Base-by-base conservation (phyloP, 2,797 vertebrate species). In the Halcyon chelicuti region DNA sequence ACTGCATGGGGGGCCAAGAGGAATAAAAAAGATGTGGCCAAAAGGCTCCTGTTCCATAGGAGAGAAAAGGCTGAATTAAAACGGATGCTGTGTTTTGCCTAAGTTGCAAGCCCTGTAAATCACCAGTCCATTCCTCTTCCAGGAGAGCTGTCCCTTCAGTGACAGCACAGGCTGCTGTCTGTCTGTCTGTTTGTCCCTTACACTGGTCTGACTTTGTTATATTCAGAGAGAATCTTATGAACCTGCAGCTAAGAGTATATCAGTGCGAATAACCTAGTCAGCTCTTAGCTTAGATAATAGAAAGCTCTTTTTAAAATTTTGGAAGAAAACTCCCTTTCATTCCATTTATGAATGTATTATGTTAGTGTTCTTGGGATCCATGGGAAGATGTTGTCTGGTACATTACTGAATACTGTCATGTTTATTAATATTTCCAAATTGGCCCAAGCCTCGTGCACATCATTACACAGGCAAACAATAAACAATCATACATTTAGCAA, bases 401-500 rank as follows among this genome's bases (percentile, higher is more conserved):
- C 42, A 10, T 86, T 88, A 92, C 60, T 80, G 77, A 94, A 92
- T 4, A 3, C 40, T 89, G 76, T 82, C 44, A 15, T 37, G 52
- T 80, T 95, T 91, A 91, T 86, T 90, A 95, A 81, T 93, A 92
- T 91, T 95, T 94, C 63, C 71, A 92, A 77, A 73, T n/a, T 73
- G 73, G 54, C 68, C 33, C 57, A 90, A 95, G 47, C 63, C 72
- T 75, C 11, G 0, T 2, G 7, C 37, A 87, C 65, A 71, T 95
- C 86, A 94, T 94, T 97, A 96, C 91, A 78, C 35, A 78, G 68
- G 74, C 61, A 93, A 97, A 96, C 88, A 97, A 96, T 94, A 91
- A 94, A 79, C 83, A 95, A 86, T 55, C 12, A 25, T 15, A 57
- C 28, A 73, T 97, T 96, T 91, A 96, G 76, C 73, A 79, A 85